Percentiles rank a stretch among this genome's conserved stretches.
These are phyloP conservation scores for Hylia prasina DNA, from an alignment of 2,113 vertebrate genomes.

Conservation along the genomic window DNA sequence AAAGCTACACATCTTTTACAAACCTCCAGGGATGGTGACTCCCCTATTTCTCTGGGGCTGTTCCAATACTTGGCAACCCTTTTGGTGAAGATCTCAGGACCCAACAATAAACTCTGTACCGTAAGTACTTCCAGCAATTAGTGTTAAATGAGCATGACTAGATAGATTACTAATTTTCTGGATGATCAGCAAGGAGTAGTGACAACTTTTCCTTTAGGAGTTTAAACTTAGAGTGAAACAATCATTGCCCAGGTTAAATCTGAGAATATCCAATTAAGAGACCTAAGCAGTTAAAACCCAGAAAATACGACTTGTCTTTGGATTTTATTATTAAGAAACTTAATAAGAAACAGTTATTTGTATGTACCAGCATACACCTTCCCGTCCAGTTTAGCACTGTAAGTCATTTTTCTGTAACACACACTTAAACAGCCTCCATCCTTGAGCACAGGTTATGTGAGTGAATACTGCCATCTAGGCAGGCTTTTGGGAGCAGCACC, in stretches of 20 bases:
- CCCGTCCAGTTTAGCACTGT: not conserved
- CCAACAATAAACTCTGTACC: not conserved
- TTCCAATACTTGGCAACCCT: not conserved
- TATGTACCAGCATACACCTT: not conserved
- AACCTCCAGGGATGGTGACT: not conserved
- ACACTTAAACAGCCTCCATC: not conserved
- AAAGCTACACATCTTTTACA: not conserved
- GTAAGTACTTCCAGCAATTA: not conserved
- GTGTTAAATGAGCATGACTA: not conserved
- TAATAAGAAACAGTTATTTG: not conserved
- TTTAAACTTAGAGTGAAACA: not conserved
- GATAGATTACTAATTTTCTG: not conserved
- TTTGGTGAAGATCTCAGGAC: not conserved
- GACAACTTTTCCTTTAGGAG: not conserved
- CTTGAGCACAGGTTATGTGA: not conserved
- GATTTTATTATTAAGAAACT: not conserved
- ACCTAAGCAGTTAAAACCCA: not conserved
- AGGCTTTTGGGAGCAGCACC: conserved; percentile 4
- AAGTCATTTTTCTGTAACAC: not conserved
- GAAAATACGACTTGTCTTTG: not conserved
- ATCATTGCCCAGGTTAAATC: not conserved
- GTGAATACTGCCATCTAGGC: conserved; percentile 64
- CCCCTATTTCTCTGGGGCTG: not conserved
- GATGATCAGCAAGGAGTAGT: not conserved
- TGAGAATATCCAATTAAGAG: not conserved